These are phyloP conservation scores for Pantherophis guttatus DNA, from an alignment of 2,113 vertebrate species.

Conservation along the genomic window DNA sequence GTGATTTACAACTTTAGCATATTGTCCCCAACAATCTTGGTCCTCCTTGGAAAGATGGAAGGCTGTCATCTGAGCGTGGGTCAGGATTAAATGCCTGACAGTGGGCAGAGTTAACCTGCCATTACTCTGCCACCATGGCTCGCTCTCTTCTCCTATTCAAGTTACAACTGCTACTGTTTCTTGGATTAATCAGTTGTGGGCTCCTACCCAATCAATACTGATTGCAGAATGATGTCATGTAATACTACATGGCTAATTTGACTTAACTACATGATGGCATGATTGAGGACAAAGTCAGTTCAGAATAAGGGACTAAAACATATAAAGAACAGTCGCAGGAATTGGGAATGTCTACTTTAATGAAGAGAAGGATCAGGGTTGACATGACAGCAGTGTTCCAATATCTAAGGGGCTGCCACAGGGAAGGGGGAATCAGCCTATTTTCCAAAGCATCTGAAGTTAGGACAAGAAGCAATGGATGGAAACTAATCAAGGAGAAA, in stretches of 20 bases:
- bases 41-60: not conserved
- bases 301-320: not conserved
- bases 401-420: not conserved
- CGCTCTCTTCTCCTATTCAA: not conserved
- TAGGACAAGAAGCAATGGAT: too few relatives aligned
- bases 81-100: not conserved
- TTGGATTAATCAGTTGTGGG: not conserved
- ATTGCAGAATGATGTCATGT: not conserved
- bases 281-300: not conserved
- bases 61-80: too few relatives aligned
- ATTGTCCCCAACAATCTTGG: not conserved
- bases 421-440: not conserved
- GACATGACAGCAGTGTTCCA: not conserved
- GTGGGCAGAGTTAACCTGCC: not conserved
- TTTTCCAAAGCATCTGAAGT: too few relatives aligned
- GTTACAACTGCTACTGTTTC: not conserved
- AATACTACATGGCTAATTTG: not conserved
- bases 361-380: not conserved
- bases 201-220: not conserved
- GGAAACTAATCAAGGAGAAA: too few relatives aligned
- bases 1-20: not conserved
- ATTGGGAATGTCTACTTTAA: not conserved
- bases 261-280: not conserved
- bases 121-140: not conserved
- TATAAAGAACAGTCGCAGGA: not conserved